These are phyloP conservation scores for Petrocephalus sullivani DNA, from an alignment of 2,797 vertebrate genomes.

Conservation along the genomic window DNA sequence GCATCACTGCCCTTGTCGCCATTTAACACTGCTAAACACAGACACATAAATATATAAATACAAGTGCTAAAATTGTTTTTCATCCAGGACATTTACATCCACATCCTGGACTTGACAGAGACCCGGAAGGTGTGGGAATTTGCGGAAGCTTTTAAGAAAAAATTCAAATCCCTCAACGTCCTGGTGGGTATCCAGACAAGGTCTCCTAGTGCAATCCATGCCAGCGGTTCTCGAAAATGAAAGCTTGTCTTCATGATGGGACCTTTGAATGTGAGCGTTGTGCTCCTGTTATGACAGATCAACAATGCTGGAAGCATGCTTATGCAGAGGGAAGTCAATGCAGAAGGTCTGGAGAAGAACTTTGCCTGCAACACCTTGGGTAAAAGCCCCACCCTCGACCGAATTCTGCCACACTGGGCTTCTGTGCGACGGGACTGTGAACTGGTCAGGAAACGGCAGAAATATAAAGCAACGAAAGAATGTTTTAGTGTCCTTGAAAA, in stretches of 20 bases:
- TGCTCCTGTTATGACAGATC: conserved; percentile 47
- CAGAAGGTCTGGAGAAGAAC: conserved; percentile 67
- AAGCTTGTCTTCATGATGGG: background rate
- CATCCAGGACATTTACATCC: conserved; percentile 64
- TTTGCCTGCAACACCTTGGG: conserved; percentile 68
- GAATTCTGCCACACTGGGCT: background rate
- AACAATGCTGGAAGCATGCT: conserved; percentile 70
- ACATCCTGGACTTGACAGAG: conserved; percentile 69
- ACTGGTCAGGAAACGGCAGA: background rate
- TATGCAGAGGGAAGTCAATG: conserved; percentile 64
- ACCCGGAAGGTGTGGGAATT: conserved; percentile 75
- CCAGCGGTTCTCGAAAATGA: background rate
- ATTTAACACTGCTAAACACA: background rate
- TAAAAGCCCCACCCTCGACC: conserved; percentile 41
- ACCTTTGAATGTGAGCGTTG: background rate
- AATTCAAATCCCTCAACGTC: conserved; percentile 68
- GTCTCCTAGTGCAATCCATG: background rate
- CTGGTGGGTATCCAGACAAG: conserved; percentile 51
- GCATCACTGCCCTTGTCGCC: background rate
- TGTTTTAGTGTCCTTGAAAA: background rate
- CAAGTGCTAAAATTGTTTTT: conserved; percentile 16
- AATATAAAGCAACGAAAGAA: background rate
- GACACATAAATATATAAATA: background rate
- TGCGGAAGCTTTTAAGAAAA: conserved; percentile 66
- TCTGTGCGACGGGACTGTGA: background rate